phyloP scores from a whole-genome alignment of 2,797 vertebrate genomes.

The Leptoclinus maculatus region DNA sequence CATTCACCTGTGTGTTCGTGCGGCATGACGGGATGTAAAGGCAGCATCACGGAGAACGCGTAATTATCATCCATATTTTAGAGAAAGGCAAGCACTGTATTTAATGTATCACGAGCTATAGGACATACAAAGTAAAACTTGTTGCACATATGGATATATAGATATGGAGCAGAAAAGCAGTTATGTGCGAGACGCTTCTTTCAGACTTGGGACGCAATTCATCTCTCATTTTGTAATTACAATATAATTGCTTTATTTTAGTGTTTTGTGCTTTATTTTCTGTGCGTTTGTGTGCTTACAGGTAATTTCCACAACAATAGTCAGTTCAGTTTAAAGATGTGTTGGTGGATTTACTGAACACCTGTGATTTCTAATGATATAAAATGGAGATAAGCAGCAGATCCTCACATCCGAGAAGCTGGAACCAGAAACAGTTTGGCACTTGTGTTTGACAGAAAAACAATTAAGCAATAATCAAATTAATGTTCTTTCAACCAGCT shows the following conservation, averaged over 20 bases:
- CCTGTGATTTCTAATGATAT: background rate
- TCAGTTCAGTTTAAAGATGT: background rate
- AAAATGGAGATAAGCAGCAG: conserved; percentile 12
- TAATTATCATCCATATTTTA: background rate
- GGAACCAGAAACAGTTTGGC: background rate
- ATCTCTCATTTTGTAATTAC: background rate
- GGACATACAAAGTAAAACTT: background rate
- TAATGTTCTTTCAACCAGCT: background rate
- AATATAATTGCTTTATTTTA: background rate
- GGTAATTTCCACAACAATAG: background rate
- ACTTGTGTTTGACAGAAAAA: background rate
- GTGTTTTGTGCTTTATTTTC: background rate
- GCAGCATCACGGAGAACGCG: background rate
- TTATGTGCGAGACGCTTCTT: background rate
- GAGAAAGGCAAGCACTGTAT: background rate
- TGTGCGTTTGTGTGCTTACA: background rate
- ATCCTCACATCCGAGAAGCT: conserved; percentile 20
- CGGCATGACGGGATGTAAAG: background rate
- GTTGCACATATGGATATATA: background rate
- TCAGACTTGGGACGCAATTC: too few species aligned
- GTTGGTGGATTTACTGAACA: background rate
- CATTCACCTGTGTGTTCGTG: background rate
- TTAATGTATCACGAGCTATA: background rate
- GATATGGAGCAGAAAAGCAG: background rate
- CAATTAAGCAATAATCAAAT: background rate